Base-by-base conservation (phyloP, 2,113 vertebrate genomes). In the Halcyon senegalensis region DNA sequence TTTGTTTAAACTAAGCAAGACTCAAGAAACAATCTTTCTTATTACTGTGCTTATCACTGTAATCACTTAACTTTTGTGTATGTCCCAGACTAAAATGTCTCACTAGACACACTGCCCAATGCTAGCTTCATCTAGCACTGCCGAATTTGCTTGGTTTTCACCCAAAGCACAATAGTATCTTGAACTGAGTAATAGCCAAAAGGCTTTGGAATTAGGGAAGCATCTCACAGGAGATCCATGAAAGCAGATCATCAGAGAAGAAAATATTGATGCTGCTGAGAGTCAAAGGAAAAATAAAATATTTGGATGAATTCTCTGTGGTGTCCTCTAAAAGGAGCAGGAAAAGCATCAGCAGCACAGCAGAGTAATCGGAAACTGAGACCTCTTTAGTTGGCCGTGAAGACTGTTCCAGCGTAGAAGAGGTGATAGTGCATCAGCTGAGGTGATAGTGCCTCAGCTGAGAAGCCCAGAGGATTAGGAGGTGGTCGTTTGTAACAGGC, bases 101-200 rank as follows among this genome's bases (percentile, higher is more conserved):
- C 69, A 64, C 68, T 87, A 70, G 68, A 39, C 86, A 76, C 64
- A 92, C 66, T 67, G 31, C 48, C 27, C 81, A 93, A 89, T 74
- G 59, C 79, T 92, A 59, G 50, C 64, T 94, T 92, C 79, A 77
- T 44, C 64, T 89, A 58, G 55, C 33, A 77, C 67, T 77, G 83
- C 92, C 92, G 93, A 85, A 90, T 94, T 86, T 93, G 64, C 94
- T 84, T 89, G 90, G 27, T 83, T 96, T 93, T 96, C 56, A 77
- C 93, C 96, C 94, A 73, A 75, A 60, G 83, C 39, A 94, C 84
- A 83, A 80, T 91, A 88, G 79, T 87, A 74, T 88, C 82, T 84
- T 86, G 48, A 90, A 90, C 56, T 81, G 82, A 94, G 74, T 67
- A 96, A 85, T 55, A 90, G 74, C 51, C 84, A 86, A 87, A 83